phyloP scores from a whole-genome alignment of 2,113 vertebrate genomes.

The Pimephales promelas region DNA sequence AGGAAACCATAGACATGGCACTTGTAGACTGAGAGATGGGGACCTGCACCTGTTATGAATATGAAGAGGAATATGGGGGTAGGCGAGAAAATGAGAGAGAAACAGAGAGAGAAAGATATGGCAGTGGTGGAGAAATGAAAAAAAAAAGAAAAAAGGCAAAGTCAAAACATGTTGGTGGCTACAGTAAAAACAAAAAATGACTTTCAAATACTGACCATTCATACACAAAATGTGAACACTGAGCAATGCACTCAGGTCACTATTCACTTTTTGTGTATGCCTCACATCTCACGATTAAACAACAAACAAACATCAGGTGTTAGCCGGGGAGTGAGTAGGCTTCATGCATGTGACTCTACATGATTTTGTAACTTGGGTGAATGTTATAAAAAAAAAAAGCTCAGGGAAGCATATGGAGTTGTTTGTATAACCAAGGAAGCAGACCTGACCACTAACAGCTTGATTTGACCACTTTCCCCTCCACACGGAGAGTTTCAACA shows the following conservation, averaged over 20 bases:
- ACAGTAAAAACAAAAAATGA: slow-evolving; percentile 18
- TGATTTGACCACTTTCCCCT: neutral
- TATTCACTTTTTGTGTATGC: slow-evolving; percentile 53
- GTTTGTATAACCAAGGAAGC: slow-evolving; percentile 7
- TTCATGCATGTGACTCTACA: slow-evolving; percentile 60
- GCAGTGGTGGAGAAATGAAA: slow-evolving; percentile 38
- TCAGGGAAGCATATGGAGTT: slow-evolving; percentile 30
- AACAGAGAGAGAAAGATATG: slow-evolving; percentile 11
- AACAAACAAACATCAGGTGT: slow-evolving; percentile 57
- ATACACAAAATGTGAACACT: slow-evolving; percentile 49
- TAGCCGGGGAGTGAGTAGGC: slow-evolving; percentile 56
- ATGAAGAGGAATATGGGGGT: slow-evolving; percentile 50
- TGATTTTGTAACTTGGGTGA: slow-evolving; percentile 49
- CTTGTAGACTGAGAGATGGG: slow-evolving; percentile 59
- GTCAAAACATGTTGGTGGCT: neutral
- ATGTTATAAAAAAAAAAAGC: slow-evolving; percentile 27
- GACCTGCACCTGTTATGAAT: slow-evolving; percentile 63
- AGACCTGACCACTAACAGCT: neutral
- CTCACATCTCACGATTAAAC: slow-evolving; percentile 47
- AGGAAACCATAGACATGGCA: slow-evolving; percentile 60
- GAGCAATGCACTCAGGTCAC: slow-evolving; percentile 31
- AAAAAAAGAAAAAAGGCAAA: slow-evolving; percentile 25
- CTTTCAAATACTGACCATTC: slow-evolving; percentile 16
- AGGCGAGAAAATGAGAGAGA: slow-evolving; percentile 39
- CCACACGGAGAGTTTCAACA: neutral